Conservation (phyloP, 1,140 invertebrate genomes). For the Bombus superbus region DNA sequence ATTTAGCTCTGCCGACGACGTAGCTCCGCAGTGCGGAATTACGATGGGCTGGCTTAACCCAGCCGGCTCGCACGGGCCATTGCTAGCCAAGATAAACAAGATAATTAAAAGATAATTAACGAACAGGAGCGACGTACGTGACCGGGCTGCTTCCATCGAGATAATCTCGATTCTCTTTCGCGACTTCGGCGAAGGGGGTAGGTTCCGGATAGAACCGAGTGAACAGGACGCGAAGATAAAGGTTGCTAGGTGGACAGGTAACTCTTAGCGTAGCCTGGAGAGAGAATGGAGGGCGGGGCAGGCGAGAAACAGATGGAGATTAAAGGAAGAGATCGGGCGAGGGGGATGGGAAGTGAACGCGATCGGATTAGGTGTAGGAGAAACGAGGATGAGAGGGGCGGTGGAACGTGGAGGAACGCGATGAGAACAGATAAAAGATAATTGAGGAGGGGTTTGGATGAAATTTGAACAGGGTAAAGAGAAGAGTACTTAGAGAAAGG, state of each 20-base stretch:
- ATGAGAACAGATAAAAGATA: slow-evolving; percentile 38
- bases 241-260: slow-evolving; percentile 18
- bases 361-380: slow-evolving; percentile 22
- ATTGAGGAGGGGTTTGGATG: slow-evolving; percentile 8
- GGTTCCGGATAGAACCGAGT: not conserved
- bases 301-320: slow-evolving; percentile 44
- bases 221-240: slow-evolving; percentile 21
- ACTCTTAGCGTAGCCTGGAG: not conserved
- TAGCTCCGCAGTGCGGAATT: slow-evolving; percentile 31
- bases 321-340: slow-evolving; percentile 18
- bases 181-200: not conserved
- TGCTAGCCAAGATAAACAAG: slow-evolving; percentile 74
- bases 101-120: slow-evolving; percentile 78
- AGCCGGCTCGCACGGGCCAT: not conserved
- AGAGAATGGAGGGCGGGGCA: not conserved
- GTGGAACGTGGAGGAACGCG: slow-evolving; percentile 1
- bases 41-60: not conserved
- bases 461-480: slow-evolving; percentile 14
- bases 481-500: not conserved
- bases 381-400: not conserved
- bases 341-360: slow-evolving; percentile 6
- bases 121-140: slow-evolving; percentile 66
- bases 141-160: slow-evolving; percentile 44
- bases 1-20: not conserved
- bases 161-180: slow-evolving; percentile 68